These are phyloP conservation scores for Oopsacas minuta DNA, from an alignment of 37 sponge, comb jelly and placozoan species.

Conservation along the genomic window DNA sequence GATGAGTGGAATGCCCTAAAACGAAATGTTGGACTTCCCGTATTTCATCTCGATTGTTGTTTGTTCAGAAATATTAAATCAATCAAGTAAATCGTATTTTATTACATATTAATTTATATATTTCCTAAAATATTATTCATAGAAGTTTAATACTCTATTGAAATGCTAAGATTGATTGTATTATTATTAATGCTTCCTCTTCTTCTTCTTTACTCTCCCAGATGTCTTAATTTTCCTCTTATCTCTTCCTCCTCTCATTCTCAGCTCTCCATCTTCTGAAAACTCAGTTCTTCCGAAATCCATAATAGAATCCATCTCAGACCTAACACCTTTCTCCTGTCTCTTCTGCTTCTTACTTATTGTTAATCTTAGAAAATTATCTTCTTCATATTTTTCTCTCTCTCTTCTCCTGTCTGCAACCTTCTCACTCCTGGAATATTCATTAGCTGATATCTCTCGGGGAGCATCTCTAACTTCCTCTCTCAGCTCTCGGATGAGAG, in stretches of 20 bases:
- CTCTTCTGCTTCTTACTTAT: conserved; percentile 7
- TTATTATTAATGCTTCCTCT: background rate
- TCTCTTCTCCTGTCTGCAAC: background rate
- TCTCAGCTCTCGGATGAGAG: background rate
- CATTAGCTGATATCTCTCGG: background rate
- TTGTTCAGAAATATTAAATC: too few relatives aligned
- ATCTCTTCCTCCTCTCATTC: background rate
- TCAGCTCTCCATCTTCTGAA: background rate
- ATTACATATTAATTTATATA: too few relatives aligned
- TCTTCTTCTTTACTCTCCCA: background rate
- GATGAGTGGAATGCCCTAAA: too few relatives aligned
- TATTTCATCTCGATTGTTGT: too few relatives aligned
- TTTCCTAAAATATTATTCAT: too few relatives aligned
- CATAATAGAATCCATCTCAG: background rate
- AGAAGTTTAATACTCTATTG: too few relatives aligned
- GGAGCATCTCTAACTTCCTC: background rate
- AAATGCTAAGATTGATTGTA: too few relatives aligned
- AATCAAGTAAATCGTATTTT: too few relatives aligned
- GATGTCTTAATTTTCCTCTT: background rate
- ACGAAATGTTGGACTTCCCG: too few relatives aligned
- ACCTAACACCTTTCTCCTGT: background rate
- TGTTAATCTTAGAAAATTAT: conserved; percentile 42
- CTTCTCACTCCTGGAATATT: background rate
- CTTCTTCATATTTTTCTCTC: conserved; percentile 55
- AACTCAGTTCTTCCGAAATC: conserved; percentile 16